Percentiles rank a stretch among this genome's conserved stretches.
phyloP scores from a whole-genome alignment of 2,888 invertebrate species.

The Campopleginae sp. region DNA sequence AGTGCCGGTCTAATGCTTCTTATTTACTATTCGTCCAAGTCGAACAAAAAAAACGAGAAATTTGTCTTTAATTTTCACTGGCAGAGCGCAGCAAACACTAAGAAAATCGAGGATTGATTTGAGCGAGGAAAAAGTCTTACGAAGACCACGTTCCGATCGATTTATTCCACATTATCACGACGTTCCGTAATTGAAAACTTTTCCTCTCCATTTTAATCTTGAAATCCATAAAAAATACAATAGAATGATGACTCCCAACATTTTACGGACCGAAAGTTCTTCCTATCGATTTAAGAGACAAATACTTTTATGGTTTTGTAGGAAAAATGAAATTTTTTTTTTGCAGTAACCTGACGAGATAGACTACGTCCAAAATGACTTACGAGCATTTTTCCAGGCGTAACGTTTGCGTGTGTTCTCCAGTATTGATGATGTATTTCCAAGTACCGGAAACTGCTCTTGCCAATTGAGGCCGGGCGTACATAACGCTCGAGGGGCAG shows the following conservation, averaged over 20 bases:
- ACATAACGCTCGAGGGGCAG: constrained; percentile 92
- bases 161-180: constrained; percentile 28
- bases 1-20: constrained; percentile 27
- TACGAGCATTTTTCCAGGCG: constrained; percentile 92
- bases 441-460: constrained; percentile 92
- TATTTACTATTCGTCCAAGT: constrained; percentile 19
- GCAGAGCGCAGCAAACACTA: neutral
- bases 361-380: constrained; percentile 81
- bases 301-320: neutral
- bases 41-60: neutral
- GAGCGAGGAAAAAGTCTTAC: constrained; percentile 18
- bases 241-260: neutral
- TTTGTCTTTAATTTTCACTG: neutral
- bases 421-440: constrained; percentile 95
- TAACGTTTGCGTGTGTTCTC: constrained; percentile 93
- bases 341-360: neutral
- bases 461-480: constrained; percentile 92
- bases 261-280: neutral
- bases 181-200: constrained; percentile 47
- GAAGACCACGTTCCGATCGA: neutral
- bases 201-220: constrained; percentile 2
- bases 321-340: neutral
- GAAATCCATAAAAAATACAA: neutral
- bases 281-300: neutral
- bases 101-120: constrained; percentile 20